phyloP scores from a whole-genome alignment of 2,113 vertebrate species.

The Corynorhinus townsendii region DNA sequence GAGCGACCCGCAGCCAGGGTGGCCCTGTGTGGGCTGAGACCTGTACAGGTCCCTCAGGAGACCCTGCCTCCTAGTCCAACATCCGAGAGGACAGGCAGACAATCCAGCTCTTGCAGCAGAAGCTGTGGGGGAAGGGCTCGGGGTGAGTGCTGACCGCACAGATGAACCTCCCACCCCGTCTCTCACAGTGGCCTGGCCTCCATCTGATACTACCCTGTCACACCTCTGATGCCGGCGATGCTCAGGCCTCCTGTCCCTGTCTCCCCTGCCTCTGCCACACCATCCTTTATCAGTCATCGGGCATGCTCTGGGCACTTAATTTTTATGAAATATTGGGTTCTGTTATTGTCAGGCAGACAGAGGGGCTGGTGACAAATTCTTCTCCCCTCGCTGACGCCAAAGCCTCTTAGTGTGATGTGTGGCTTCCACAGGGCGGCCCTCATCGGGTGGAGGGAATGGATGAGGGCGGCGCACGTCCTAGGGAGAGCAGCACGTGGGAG shows the following conservation, averaged over 20 bases:
- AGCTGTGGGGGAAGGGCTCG: not conserved
- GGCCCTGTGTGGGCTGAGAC: not conserved
- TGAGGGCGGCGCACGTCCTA: constrained; percentile 85
- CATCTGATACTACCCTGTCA: constrained; percentile 63
- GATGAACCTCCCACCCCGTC: not conserved
- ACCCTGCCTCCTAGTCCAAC: not conserved
- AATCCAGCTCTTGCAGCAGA: constrained; percentile 39
- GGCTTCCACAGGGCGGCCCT: constrained; percentile 81
- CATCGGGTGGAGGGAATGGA: constrained; percentile 89
- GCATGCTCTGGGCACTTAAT: constrained; percentile 91
- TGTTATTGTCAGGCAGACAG: constrained; percentile 89
- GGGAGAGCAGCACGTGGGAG: constrained; percentile 89
- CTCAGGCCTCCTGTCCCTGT: constrained; percentile 62
- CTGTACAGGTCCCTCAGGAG: constrained; percentile 4
- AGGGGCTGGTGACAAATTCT: constrained; percentile 92
- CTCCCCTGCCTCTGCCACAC: constrained; percentile 67
- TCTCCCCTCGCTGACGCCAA: constrained; percentile 81
- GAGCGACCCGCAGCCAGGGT: fast-evolving
- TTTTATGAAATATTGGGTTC: constrained; percentile 93
- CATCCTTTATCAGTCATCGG: constrained; percentile 82
- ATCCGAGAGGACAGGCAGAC: constrained; percentile 35
- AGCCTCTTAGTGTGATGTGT: constrained; percentile 91
- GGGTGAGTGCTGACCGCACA: constrained; percentile 15
- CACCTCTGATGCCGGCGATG: constrained; percentile 70
- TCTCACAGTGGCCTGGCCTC: constrained; percentile 46